These are phyloP conservation scores for Dyspetes luteomarginatus DNA, from an alignment of 2,888 invertebrate species.

Conservation along the genomic window DNA sequence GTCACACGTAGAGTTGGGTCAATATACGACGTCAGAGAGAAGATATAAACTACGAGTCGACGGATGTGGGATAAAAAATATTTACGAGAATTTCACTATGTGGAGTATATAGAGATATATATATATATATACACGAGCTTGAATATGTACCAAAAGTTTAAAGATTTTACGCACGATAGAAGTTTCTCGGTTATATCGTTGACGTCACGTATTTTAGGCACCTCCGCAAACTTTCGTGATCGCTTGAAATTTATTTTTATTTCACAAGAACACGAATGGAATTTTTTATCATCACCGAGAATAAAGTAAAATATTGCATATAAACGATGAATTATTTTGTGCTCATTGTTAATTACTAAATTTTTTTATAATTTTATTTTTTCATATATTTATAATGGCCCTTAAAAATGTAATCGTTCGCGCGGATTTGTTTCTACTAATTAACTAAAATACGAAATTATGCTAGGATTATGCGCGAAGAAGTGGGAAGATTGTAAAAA, in stretches of 20 bases:
- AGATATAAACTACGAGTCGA: conserved; percentile 21
- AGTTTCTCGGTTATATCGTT: conserved; percentile 3
- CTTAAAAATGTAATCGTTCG: neutral
- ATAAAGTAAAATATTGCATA: neutral
- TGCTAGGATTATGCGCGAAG: neutral
- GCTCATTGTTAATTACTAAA: neutral
- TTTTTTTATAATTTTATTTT: no score
- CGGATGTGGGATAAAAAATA: conserved; percentile 15
- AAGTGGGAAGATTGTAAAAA: neutral
- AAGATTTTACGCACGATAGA: conserved; percentile 4
- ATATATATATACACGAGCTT: neutral
- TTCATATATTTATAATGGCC: no score
- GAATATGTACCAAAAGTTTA: neutral
- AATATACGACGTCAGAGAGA: conserved; percentile 26
- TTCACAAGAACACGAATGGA: neutral
- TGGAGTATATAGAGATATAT: neutral
- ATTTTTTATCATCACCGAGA: neutral
- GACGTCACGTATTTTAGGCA: conserved; percentile 4
- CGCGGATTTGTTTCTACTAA: neutral
- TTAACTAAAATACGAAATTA: neutral
- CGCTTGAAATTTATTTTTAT: neutral
- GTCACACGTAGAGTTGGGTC: conserved; percentile 37
- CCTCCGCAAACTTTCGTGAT: neutral
- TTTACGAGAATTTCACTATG: conserved; percentile 13
- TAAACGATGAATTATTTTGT: neutral